Base-by-base conservation (phyloP, 1,140 invertebrate species). In the Drosophila carrolli region DNA sequence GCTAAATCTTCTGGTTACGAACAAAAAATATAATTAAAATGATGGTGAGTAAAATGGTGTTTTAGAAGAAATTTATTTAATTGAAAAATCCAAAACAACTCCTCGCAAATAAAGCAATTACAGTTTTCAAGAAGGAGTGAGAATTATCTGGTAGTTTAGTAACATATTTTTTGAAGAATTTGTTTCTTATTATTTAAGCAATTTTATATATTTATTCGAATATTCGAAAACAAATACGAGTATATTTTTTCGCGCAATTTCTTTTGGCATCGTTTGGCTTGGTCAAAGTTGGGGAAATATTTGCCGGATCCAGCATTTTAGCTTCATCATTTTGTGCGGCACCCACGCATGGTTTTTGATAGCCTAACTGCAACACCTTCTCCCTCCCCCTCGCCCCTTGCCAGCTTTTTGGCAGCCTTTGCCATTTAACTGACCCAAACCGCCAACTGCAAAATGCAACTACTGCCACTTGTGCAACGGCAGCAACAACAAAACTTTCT, bases 401-500 rank as follows among this genome's bases (percentile, higher is more conserved):
- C 23, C 13, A 9, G 16, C 13, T 10, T 37, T 35, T 43, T 6
- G 35, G 16, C 35, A 47, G 74, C 80, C 55, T 82, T 82, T 82
- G 80, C 80, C 68, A 82, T 83, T 79, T 78, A 78, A 70, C 63
- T 79, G 80, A 82, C 80, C 77, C 77, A 80, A 79, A 67, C 72
- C 53, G 63, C 58, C 37, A 63, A 63, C 61, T 47, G 63, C 71
- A 75, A 68, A 74, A 68, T 68, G 70, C 75, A 67, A 78, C 73
- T 62, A 73, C 71, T 75, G 83, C 79, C 75, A 88, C 79, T 81
- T 78, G 78, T 75, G 74, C 81, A 71, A 58, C 62, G 43, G 38
- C 71, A 65, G 56, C 48, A 81, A 85, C 67, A 85, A 84, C 53
- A 76, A 86, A 86, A 88, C 83, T 88, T 88, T 88, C 83, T 88